phyloP scores from a whole-genome alignment of 2,888 invertebrate genomes.

The Archips xylosteana region DNA sequence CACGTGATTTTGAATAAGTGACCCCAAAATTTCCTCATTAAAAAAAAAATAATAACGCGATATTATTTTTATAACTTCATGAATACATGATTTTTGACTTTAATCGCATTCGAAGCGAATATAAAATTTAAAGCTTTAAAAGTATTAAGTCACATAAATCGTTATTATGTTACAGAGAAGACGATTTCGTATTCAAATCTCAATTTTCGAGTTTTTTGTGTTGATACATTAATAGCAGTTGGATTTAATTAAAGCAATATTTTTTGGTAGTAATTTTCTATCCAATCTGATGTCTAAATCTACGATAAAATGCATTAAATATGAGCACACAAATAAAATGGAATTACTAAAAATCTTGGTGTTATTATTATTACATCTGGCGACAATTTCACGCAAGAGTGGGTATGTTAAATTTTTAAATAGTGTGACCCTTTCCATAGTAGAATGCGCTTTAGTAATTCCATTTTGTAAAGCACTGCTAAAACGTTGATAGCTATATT shows the following conservation, averaged over 20 bases:
- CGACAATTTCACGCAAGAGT: constrained; percentile 42
- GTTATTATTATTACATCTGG: constrained; percentile 35
- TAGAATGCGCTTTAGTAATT: constrained; percentile 68
- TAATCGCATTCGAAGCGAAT: no score
- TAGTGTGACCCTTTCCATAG: constrained; percentile 61
- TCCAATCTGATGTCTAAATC: neutral
- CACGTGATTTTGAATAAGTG: no score
- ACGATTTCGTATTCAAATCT: no score
- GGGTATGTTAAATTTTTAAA: constrained; percentile 52
- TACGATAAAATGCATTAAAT: constrained; percentile 4
- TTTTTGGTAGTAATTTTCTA: neutral
- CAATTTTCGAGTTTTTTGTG: no score
- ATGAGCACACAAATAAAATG: constrained; percentile 60
- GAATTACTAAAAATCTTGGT: constrained; percentile 72
- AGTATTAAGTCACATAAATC: no score
- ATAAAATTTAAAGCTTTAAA: no score
- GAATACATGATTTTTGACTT: no score
- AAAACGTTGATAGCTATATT: neutral
- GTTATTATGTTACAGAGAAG: no score
- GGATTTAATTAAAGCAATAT: neutral
- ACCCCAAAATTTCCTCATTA: no score
- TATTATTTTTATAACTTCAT: no score
- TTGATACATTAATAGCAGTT: no score
- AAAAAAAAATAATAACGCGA: no score
- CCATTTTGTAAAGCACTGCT: constrained; percentile 59